phyloP scores from a whole-genome alignment of 2,797 vertebrate genomes.

The Semotilus atromaculatus region DNA sequence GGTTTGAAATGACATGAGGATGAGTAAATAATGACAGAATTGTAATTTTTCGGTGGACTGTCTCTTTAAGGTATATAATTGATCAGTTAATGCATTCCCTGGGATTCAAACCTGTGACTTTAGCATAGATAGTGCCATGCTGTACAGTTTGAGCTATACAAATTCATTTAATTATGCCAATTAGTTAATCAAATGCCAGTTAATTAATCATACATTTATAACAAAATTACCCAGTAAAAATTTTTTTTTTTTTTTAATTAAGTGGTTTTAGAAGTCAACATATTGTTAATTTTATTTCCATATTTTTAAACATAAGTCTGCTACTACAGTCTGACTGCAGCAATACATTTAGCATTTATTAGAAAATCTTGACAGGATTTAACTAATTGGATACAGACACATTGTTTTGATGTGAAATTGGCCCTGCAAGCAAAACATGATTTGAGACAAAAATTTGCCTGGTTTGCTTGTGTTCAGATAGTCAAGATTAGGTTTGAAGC shows the following conservation, averaged over 20 bases:
- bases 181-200: not conserved
- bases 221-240: not conserved
- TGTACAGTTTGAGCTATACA: not conserved
- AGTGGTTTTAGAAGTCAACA: not conserved
- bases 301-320: not conserved
- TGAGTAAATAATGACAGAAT: not conserved
- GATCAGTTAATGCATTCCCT: not conserved
- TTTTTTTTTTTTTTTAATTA: too few species aligned
- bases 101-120: not conserved
- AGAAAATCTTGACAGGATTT: not conserved
- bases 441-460: slow-evolving; percentile 7
- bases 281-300: not conserved
- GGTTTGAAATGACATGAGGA: not conserved
- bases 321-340: not conserved
- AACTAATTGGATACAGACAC: not conserved
- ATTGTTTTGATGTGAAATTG: slow-evolving; percentile 9
- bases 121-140: not conserved
- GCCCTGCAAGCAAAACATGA: not conserved
- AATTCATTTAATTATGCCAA: not conserved
- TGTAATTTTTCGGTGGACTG: not conserved
- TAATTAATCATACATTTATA: not conserved
- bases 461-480: not conserved
- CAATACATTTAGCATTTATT: not conserved
- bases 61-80: not conserved
- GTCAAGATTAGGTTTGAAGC: not conserved